A percentile compares a stretch with the other conserved stretches of the same genome.
These are phyloP conservation scores for Calonectris borealis DNA, from an alignment of 2,113 vertebrate species.

Conservation along the genomic window DNA sequence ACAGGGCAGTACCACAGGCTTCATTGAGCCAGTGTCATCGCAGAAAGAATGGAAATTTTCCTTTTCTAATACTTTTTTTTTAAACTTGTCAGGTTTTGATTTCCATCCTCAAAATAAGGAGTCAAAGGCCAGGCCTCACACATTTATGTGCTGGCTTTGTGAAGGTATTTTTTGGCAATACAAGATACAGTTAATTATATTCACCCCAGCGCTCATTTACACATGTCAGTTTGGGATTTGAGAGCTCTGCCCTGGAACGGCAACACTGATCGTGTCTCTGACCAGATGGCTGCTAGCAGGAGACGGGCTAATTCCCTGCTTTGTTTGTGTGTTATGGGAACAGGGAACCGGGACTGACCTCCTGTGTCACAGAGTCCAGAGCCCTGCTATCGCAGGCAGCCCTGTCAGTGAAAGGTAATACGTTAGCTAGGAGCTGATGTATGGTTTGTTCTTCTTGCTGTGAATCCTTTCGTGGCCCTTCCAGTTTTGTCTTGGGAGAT, in stretches of 20 bases:
- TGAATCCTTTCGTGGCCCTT: background rate
- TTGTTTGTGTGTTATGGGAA: background rate
- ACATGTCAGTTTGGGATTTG: background rate
- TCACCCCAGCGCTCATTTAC: background rate
- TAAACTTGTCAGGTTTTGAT: background rate
- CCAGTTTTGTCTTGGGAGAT: background rate
- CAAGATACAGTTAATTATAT: background rate
- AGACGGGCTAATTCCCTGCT: background rate
- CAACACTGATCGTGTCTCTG: background rate
- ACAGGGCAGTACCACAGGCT: background rate
- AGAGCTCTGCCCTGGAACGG: background rate
- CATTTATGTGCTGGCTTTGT: background rate
- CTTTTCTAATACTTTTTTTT: background rate
- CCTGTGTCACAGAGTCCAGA: background rate
- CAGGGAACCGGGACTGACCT: background rate
- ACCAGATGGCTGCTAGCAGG: background rate
- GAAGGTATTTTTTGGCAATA: background rate
- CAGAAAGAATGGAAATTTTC: background rate
- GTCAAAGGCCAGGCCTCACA: background rate
- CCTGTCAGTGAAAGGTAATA: background rate
- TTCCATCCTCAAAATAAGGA: background rate
- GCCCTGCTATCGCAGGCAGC: background rate
- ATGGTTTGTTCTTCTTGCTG: background rate
- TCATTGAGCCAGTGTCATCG: background rate
- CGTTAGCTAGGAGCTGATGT: background rate